A percentile compares a stretch with the other conserved stretches of the same genome.
Conservation (phyloP, 2,888 invertebrate genomes). For the Yponomeuta plumbellus region DNA sequence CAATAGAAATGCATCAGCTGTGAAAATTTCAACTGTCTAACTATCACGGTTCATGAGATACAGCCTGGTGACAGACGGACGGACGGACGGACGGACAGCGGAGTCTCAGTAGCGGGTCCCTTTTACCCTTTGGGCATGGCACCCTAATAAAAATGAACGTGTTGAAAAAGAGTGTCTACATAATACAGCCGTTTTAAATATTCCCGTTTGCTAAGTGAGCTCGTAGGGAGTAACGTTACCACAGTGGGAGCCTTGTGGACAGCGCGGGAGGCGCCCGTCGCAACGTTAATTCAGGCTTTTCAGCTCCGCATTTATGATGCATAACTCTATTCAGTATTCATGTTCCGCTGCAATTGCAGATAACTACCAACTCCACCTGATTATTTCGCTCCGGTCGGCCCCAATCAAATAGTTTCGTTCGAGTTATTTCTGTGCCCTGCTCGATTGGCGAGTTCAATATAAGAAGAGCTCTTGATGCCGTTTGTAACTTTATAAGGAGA, state of each 20-base stretch:
- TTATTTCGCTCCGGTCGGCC: not conserved
- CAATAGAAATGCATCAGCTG: too few species aligned
- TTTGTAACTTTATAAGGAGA: too few species aligned
- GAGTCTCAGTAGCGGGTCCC: too few species aligned
- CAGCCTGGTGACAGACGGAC: too few species aligned
- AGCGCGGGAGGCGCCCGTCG: not conserved
- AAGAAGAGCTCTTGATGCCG: too few species aligned
- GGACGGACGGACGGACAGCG: too few species aligned
- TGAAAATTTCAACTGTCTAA: too few species aligned
- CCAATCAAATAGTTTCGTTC: not conserved
- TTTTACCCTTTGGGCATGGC: too few species aligned
- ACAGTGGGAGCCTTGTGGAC: slow-evolving; percentile 4
- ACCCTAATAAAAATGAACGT: too few species aligned
- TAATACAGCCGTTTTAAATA: not conserved
- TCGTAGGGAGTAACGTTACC: not conserved
- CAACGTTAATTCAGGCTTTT: not conserved
- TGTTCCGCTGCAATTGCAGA: not conserved
- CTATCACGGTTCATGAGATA: too few species aligned
- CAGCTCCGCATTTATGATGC: slow-evolving; percentile 4
- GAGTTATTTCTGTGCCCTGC: not conserved
- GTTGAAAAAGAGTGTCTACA: too few species aligned
- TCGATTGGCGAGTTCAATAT: not conserved
- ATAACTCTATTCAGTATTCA: slow-evolving; percentile 10
- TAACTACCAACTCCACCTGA: not conserved
- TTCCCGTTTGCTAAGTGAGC: not conserved